Percentiles rank a stretch among this genome's conserved stretches.
Evolutionary conservation across 2,888 invertebrate species (phyloP).

Genomic region (Drosophila subquinaria): DNA sequence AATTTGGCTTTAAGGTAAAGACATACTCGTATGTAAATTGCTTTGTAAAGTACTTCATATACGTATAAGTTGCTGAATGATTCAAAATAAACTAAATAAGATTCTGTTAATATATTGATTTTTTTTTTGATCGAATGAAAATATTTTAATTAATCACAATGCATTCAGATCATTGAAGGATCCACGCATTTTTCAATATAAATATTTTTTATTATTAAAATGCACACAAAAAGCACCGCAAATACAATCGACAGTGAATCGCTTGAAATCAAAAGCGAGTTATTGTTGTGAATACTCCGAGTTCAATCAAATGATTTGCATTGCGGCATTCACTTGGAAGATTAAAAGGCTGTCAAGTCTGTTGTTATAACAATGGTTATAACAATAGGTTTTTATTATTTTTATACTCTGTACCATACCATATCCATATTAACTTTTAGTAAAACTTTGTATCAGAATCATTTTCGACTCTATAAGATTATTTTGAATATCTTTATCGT

Average conservation of each 20-base stretch:
- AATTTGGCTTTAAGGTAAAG: not conserved
- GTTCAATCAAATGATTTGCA: conserved; percentile 31
- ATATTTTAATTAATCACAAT: conserved; percentile 13
- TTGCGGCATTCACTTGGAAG: conserved; percentile 9
- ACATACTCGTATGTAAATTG: not conserved
- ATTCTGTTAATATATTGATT: not conserved
- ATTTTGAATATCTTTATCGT: too few species aligned
- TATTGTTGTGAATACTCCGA: conserved; percentile 7
- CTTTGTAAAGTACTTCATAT: not conserved
- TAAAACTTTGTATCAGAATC: too few species aligned
- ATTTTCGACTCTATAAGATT: too few species aligned
- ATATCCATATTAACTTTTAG: not conserved
- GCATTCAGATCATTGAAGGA: not conserved
- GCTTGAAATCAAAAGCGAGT: not conserved
- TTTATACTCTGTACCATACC: not conserved
- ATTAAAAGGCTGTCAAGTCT: conserved; percentile 13
- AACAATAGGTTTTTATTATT: conserved; percentile 5
- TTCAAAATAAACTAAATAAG: not conserved
- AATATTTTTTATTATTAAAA: conserved; percentile 20
- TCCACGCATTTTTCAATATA: not conserved
- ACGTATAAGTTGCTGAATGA: not conserved
- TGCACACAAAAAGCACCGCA: conserved; percentile 16
- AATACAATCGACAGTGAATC: not conserved
- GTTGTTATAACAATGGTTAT: not conserved
- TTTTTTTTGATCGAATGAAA: not conserved